Base-by-base conservation (phyloP, 2,888 invertebrate species). In the Pyralis farinalis region DNA sequence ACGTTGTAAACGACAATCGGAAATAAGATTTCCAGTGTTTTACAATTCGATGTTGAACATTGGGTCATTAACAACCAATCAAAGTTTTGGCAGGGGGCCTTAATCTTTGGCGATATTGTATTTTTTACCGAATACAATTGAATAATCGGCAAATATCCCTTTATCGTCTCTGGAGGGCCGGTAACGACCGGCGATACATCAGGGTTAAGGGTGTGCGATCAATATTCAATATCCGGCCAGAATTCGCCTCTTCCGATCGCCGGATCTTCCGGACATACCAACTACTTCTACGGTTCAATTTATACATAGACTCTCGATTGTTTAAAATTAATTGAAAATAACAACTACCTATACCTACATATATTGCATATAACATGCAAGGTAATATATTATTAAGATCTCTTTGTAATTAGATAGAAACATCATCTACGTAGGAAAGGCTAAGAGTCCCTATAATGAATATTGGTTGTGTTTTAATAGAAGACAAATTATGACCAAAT, bases 171-270 rank as follows among this genome's bases (percentile, higher is more conserved):
- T 49, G 50, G 60, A 72, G 76, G 77, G 73, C 65, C 71, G 62
- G 75, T 75, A 74, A 78, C 79, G 72, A 76, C 66, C 63, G 63
- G 43, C 74, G 69, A 80, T 85, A 85, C 78, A 76, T 85, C 83
- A 84, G 80, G 76, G 84, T 80, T 85, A 83, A 83, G 87, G 82
- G 84, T 77, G 69, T 73, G 55, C 82, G 86, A 85, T 88, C 87
- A 85, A 87, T 87, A 87, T 86, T 86, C 86, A 87, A 88, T 88
- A 87, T 87, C 87, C 87, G 86, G 77, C 52, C 64, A 73, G 74
- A 78, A 84, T 86, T 85, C 81, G 76, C 72, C 74, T 80, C 80
- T 86, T 87, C 86, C 87, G 79, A 78, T 75, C 71, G 53, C 74
- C 83, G 81, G 84, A 69, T 67, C 69, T 66, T 55, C 61, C 62